Conservation (phyloP, 2,113 vertebrate genomes). For the Amblyornis subalaris region DNA sequence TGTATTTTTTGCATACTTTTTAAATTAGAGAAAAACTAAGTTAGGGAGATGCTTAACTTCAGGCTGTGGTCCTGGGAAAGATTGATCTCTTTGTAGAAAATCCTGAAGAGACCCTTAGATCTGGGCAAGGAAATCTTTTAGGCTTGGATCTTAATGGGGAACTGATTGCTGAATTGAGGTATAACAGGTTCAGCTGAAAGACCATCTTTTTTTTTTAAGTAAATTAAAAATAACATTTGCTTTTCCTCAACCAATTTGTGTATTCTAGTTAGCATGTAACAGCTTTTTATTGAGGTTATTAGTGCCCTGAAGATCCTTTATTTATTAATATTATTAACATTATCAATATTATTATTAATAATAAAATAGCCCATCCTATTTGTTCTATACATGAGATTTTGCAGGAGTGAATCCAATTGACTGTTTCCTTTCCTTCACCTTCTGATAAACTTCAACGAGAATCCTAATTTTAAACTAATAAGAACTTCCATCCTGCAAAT, state of each 20-base stretch:
- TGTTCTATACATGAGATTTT: background rate
- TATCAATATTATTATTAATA: background rate
- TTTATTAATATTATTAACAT: background rate
- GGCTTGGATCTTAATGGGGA: background rate
- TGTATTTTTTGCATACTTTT: conserved; percentile 55
- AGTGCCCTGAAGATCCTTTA: background rate
- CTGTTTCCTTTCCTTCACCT: background rate
- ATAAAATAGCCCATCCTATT: background rate
- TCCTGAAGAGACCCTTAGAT: conserved; percentile 6
- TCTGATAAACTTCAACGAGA: background rate
- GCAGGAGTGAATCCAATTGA: background rate
- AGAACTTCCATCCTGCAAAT: background rate
- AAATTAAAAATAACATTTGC: background rate
- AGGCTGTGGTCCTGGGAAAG: background rate
- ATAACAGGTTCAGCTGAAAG: background rate
- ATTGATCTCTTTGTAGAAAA: conserved; percentile 34
- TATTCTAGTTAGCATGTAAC: background rate
- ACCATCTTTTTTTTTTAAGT: background rate
- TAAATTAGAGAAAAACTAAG: conserved; percentile 46
- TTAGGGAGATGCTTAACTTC: conserved; percentile 25
- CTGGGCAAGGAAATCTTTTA: conserved; percentile 27
- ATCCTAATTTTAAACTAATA: background rate
- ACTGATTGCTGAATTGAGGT: fast-evolving
- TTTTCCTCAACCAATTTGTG: background rate
- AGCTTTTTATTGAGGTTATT: background rate